These are phyloP conservation scores for Toxotes lorentzi DNA, from an alignment of 2,797 vertebrate genomes.

Conservation along the genomic window DNA sequence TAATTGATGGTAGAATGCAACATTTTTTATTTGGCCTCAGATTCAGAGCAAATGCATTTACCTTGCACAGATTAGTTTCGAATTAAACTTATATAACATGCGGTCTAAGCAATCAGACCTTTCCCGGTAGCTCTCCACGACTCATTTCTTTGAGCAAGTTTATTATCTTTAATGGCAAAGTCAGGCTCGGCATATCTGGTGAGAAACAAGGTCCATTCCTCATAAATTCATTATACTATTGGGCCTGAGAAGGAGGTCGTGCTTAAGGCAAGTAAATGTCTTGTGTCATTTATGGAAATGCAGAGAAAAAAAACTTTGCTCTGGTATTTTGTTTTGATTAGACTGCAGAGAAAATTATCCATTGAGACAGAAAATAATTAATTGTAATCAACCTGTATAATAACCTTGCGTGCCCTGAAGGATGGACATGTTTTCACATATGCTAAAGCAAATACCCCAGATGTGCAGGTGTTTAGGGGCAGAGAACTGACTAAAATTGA, in stretches of 20 bases:
- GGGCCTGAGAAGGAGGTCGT: conserved; percentile 40
- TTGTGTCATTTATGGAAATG: conserved; percentile 62
- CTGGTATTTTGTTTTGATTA: conserved; percentile 58
- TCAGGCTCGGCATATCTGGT: conserved; percentile 67
- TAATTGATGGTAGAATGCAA: conserved; percentile 62
- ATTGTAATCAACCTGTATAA: conserved; percentile 58
- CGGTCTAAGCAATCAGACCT: conserved; percentile 72
- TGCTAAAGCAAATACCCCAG: neutral
- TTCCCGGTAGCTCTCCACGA: conserved; percentile 54
- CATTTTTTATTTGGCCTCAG: conserved; percentile 63
- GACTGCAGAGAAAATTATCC: conserved; percentile 47
- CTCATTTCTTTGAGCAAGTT: conserved; percentile 76
- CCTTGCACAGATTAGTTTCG: conserved; percentile 77
- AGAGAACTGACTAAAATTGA: neutral
- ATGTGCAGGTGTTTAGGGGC: neutral
- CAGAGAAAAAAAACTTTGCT: conserved; percentile 44
- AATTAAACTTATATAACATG: conserved; percentile 75
- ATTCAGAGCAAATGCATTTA: conserved; percentile 76
- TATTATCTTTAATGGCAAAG: conserved; percentile 81
- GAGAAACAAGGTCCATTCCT: conserved; percentile 74
- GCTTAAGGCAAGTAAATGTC: conserved; percentile 65
- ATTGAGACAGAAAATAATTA: conserved; percentile 46
- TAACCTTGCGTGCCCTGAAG: conserved; percentile 7
- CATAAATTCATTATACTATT: conserved; percentile 71
- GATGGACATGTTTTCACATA: neutral